phyloP scores from a whole-genome alignment of 1,140 invertebrate genomes.

The Manduca sexta region DNA sequence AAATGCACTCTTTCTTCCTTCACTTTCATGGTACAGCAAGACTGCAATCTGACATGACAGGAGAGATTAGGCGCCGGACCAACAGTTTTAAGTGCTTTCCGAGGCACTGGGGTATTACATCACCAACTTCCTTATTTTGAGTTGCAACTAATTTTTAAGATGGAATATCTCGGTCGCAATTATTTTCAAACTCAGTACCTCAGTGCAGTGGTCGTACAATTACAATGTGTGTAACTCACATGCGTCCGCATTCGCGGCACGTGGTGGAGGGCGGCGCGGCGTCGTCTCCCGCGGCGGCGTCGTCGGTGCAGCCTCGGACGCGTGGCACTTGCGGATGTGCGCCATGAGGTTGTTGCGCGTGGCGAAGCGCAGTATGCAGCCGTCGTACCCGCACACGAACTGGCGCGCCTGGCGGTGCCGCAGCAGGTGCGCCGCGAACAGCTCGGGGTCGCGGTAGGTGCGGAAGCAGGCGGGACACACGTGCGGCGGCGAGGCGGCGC shows the following conservation, averaged over 20 bases:
- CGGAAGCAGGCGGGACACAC: constrained; percentile 43
- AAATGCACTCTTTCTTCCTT: too few species aligned
- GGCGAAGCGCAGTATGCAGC: constrained; percentile 52
- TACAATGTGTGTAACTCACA: constrained; percentile 15
- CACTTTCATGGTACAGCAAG: too few species aligned
- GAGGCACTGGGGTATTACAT: too few species aligned
- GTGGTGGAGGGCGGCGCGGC: constrained; percentile 16
- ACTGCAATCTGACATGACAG: too few species aligned
- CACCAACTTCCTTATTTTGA: too few species aligned
- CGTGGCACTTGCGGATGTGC: constrained; percentile 52
- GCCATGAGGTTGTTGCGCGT: constrained; percentile 33
- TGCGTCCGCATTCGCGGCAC: constrained; percentile 38
- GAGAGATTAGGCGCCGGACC: too few species aligned
- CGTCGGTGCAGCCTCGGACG: constrained; percentile 13
- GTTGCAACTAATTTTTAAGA: too few species aligned
- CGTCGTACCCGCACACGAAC: constrained; percentile 54
- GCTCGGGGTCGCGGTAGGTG: constrained; percentile 12
- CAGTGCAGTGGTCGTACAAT: background rate
- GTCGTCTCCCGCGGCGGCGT: background rate
- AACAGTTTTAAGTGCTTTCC: too few species aligned
- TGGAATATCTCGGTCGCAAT: too few species aligned
- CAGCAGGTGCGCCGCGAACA: constrained; percentile 36
- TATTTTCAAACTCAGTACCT: background rate
- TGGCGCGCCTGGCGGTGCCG: constrained; percentile 44
- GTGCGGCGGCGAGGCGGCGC: constrained; percentile 12